A percentile compares a stretch with the other conserved stretches of the same genome.
phyloP scores from a whole-genome alignment of 2,113 vertebrate species.

The Epinephelus lanceolatus region DNA sequence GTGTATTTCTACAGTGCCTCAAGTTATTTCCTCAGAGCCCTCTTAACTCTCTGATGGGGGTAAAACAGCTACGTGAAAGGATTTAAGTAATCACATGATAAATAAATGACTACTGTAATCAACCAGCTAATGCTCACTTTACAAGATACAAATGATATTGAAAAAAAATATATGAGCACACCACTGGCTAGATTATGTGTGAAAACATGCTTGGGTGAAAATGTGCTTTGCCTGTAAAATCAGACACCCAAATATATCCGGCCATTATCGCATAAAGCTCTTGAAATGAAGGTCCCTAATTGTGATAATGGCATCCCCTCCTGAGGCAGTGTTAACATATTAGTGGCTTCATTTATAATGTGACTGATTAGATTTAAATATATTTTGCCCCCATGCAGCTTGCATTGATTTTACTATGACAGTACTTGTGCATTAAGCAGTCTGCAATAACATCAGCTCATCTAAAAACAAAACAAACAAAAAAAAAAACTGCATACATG shows the following conservation, averaged over 20 bases:
- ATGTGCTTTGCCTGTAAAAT: slow-evolving; percentile 11
- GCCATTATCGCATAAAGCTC: slow-evolving; percentile 13
- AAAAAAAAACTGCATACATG: not conserved
- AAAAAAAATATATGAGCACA: not conserved
- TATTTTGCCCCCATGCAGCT: not conserved
- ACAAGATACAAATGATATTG: slow-evolving; percentile 5
- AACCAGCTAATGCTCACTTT: not conserved
- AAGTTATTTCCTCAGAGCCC: slow-evolving; percentile 46
- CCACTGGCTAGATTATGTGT: not conserved
- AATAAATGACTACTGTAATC: slow-evolving; percentile 8
- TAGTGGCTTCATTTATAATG: slow-evolving; percentile 24
- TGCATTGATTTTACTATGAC: not conserved
- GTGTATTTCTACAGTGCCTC: slow-evolving; percentile 24
- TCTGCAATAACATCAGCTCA: not conserved
- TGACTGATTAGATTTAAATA: slow-evolving; percentile 14
- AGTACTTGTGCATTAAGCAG: not conserved
- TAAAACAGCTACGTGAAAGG: not conserved
- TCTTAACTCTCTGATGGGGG: slow-evolving; percentile 10
- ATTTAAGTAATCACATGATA: slow-evolving; percentile 31
- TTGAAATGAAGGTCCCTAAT: slow-evolving; percentile 16
- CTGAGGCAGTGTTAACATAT: not conserved
- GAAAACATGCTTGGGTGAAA: not conserved
- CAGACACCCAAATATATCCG: not conserved
- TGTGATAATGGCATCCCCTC: slow-evolving; percentile 35
- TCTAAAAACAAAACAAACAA: not conserved